Base-by-base conservation (phyloP, 2,797 vertebrate genomes). In the Myotis daubentonii region DNA sequence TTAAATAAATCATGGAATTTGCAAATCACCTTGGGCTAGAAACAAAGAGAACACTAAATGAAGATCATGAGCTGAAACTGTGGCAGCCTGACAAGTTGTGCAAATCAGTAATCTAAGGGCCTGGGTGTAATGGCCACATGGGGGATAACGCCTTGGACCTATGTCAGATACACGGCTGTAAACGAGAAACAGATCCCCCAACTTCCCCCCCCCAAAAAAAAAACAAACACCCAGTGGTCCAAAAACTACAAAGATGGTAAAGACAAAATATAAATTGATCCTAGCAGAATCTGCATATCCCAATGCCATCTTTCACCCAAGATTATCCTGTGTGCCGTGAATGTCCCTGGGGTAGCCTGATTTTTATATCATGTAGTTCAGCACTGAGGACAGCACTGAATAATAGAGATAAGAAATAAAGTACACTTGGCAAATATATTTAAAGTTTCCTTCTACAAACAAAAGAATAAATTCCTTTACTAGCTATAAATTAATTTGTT, bases 131-230 rank as follows among this genome's bases (percentile, higher is more conserved):
- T 23, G 47, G 20, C 23, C 47, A 68, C 28, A 41, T 3, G 1
- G 28, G 20, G 51, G 15, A 49, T n/a, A 51, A 91, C 41, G 8
- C 41, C 68, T 38, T 11, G 16, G 51, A 28, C 36, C 75, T 70
- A 11, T 47, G 38, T 44, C 22, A 89, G 66, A 38, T 17, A 25
- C 38, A 20, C 30, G 57, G 51, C 22, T 57, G 3, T 2, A 70
- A 89, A 47, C 23, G 15, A 78, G 44, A 36, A 47, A 57, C 0
- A 47, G 30, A 55, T 11, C 3, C 23, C 22, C 38, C 11, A 2
- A 13, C 7, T 2, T 30, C 19, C 9, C 60, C 1, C 28, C 17
- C 55, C 33, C 0, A 0, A 17, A 13, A 19, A 13, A 44, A 33
- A 0, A 17, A 13, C 12, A 13, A 44, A 33, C 2, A 5, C 10